phyloP scores from a whole-genome alignment of 2,888 invertebrate species.

The Macropis europaea region DNA sequence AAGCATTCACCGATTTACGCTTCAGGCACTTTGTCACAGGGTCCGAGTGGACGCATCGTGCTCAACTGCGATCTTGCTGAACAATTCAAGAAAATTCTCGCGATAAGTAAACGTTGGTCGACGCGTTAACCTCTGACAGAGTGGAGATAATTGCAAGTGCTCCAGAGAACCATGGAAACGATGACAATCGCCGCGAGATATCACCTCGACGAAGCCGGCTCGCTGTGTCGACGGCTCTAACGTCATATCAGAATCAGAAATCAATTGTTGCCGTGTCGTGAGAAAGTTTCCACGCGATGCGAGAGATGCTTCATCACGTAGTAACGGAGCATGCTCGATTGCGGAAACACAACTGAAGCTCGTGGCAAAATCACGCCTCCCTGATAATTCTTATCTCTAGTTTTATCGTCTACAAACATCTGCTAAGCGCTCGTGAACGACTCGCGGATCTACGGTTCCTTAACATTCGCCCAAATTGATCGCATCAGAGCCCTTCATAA shows the following conservation, averaged over 20 bases:
- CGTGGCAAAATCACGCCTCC: slow-evolving; percentile 29
- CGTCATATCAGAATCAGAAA: background rate
- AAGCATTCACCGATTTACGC: background rate
- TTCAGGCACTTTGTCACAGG: too few relatives aligned
- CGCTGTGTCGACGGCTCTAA: background rate
- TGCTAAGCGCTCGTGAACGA: background rate
- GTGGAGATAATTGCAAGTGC: slow-evolving; percentile 15
- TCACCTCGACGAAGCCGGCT: too few relatives aligned
- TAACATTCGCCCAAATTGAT: background rate
- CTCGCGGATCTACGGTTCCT: background rate
- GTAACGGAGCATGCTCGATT: background rate
- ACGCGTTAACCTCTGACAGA: slow-evolving; percentile 25
- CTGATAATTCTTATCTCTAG: slow-evolving; percentile 22
- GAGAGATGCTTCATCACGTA: background rate
- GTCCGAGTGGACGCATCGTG: background rate
- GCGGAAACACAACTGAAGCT: slow-evolving; percentile 2
- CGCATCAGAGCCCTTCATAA: too few relatives aligned
- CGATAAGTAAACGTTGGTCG: background rate
- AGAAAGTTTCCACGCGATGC: background rate
- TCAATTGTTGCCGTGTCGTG: background rate
- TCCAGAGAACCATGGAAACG: background rate
- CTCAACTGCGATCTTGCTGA: background rate
- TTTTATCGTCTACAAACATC: slow-evolving; percentile 12
- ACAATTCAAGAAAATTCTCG: background rate
- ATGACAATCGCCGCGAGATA: too few relatives aligned